Conservation (phyloP, 2,888 invertebrate genomes). For the Acanthosepion lycidas region DNA sequence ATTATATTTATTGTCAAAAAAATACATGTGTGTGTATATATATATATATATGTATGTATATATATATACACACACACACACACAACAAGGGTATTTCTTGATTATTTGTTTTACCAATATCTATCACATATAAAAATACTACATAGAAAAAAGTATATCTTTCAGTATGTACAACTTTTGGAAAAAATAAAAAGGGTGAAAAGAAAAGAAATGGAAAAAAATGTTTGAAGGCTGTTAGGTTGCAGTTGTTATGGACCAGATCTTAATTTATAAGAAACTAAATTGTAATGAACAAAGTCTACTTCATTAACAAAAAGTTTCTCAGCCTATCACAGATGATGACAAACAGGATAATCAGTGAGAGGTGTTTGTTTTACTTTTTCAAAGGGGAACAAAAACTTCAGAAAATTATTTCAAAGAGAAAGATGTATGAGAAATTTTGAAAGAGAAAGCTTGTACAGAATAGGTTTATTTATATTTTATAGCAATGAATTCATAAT, state of each 20-base stretch:
- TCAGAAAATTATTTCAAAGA: background rate
- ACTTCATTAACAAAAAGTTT: background rate
- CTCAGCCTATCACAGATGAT: background rate
- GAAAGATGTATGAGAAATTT: background rate
- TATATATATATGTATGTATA: background rate
- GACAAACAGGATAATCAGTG: too few species aligned
- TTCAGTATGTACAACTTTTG: constrained; percentile 33
- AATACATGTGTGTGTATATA: background rate
- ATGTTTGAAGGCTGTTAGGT: background rate
- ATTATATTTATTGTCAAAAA: constrained; percentile 45
- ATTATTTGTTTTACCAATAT: background rate
- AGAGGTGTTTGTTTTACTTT: too few species aligned
- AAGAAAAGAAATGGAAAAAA: background rate
- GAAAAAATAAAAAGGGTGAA: background rate
- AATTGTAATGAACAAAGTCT: background rate
- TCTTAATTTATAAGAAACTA: background rate
- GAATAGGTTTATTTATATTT: background rate
- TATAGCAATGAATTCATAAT: background rate
- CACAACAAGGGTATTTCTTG: background rate
- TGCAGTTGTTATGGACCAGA: background rate
- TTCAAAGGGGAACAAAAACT: too few species aligned
- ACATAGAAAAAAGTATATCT: constrained; percentile 44
- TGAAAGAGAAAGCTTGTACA: background rate
- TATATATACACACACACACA: background rate
- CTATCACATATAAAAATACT: constrained; percentile 44